Conservation (phyloP, 2,113 vertebrate species). For the Delphinus delphis region DNA sequence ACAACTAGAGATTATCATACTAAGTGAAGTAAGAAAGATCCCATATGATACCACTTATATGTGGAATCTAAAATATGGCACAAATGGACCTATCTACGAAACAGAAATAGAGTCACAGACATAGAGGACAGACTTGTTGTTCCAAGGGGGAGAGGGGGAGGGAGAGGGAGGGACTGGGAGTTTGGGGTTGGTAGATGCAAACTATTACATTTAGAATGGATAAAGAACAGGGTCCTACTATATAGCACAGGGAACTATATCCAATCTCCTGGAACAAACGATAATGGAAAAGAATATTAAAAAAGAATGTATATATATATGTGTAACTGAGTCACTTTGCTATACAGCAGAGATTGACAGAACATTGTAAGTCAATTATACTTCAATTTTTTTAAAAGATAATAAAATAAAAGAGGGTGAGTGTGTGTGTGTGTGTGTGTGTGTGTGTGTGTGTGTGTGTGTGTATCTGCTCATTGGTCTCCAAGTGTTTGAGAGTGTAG, state of each 20-base stretch:
- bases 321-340: neutral
- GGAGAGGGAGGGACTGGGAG: neutral
- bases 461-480: neutral
- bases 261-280: neutral
- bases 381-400: neutral
- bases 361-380: neutral
- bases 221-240: neutral
- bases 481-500: neutral
- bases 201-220: neutral
- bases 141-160: neutral
- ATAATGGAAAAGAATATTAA: neutral
- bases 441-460: no score
- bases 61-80: neutral
- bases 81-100: neutral
- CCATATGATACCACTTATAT: neutral
- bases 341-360: neutral
- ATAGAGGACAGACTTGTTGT: neutral
- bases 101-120: neutral
- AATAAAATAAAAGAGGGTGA: neutral
- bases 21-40: neutral
- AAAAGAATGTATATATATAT: neutral
- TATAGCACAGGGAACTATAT: neutral
- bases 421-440: no score
- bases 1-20: neutral
- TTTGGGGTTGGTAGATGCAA: neutral